Conservation (phyloP, 2,888 invertebrate species). For the Drosophila dives region DNA sequence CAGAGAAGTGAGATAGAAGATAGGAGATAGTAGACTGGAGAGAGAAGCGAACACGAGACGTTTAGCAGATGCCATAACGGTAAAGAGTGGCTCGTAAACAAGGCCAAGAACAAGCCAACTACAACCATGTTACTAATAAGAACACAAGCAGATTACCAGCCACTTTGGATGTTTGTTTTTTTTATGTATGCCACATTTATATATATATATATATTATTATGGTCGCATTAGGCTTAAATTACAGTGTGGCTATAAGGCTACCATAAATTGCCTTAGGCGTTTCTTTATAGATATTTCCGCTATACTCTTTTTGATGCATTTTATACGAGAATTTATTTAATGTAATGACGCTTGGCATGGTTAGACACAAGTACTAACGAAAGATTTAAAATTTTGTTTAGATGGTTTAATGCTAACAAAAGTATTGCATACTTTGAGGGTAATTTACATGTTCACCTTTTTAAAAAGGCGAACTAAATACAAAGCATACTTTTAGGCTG, state of each 20-base stretch:
- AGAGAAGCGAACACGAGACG: slow-evolving; percentile 44
- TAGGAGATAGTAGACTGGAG: not conserved
- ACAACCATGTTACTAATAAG: slow-evolving; percentile 27
- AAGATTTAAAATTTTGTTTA: not conserved
- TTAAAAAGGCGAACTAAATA: accelerated
- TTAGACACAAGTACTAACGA: not conserved
- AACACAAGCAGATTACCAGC: slow-evolving; percentile 30
- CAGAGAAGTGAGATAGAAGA: not conserved
- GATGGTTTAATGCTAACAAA: not conserved
- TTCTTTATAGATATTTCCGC: not conserved
- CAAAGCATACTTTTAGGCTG: not conserved
- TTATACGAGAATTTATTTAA: not conserved
- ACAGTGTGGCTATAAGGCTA: slow-evolving; percentile 26
- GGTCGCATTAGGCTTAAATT: slow-evolving; percentile 24
- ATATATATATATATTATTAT: slow-evolving; percentile 31
- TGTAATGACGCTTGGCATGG: no score
- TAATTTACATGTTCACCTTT: accelerated
- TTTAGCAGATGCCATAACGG: slow-evolving; percentile 44
- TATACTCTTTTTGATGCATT: not conserved
- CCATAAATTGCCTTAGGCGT: not conserved
- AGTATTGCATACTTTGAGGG: not conserved
- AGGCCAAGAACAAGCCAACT: slow-evolving; percentile 51
- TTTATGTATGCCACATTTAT: slow-evolving; percentile 7
- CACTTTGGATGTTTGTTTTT: slow-evolving; percentile 18
- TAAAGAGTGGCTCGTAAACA: slow-evolving; percentile 39